phyloP scores from a whole-genome alignment of 2,888 invertebrate species.

The Oegoconia quadripuncta region DNA sequence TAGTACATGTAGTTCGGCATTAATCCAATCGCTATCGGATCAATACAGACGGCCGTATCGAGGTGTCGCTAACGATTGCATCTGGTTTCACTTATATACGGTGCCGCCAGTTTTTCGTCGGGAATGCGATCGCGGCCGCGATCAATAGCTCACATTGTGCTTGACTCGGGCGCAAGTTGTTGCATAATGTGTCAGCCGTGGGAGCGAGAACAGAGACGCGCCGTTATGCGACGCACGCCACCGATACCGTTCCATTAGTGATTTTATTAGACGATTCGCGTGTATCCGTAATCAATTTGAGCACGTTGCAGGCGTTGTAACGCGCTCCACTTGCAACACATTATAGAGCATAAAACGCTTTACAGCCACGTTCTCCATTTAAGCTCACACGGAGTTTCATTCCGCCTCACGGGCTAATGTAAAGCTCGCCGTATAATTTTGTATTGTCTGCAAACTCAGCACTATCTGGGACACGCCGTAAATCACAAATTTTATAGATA shows the following conservation, averaged over 20 bases:
- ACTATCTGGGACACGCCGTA: constrained; percentile 42
- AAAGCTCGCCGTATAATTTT: constrained; percentile 46
- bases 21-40: constrained; percentile 6
- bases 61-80: constrained; percentile 28
- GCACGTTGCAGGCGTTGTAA: constrained; percentile 50
- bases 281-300: constrained; percentile 74
- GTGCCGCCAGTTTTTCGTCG: constrained; percentile 52
- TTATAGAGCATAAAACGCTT: constrained; percentile 54
- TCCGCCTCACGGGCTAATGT: constrained; percentile 36
- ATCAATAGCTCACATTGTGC: constrained; percentile 57
- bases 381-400: constrained; percentile 51
- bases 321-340: constrained; percentile 60
- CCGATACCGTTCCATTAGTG: constrained; percentile 73
- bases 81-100: constrained; percentile 52
- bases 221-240: constrained; percentile 76
- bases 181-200: constrained; percentile 73
- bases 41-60: constrained; percentile 9
- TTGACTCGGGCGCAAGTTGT: constrained; percentile 53
- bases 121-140: constrained; percentile 46
- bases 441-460: constrained; percentile 37
- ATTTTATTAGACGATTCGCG: constrained; percentile 76
- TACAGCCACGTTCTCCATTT: constrained; percentile 46
- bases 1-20: constrained; percentile 12
- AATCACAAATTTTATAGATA: constrained; percentile 41
- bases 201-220: constrained; percentile 52